Base-by-base conservation (phyloP, 1,140 invertebrate genomes). In the Palaemon carinicauda region DNA sequence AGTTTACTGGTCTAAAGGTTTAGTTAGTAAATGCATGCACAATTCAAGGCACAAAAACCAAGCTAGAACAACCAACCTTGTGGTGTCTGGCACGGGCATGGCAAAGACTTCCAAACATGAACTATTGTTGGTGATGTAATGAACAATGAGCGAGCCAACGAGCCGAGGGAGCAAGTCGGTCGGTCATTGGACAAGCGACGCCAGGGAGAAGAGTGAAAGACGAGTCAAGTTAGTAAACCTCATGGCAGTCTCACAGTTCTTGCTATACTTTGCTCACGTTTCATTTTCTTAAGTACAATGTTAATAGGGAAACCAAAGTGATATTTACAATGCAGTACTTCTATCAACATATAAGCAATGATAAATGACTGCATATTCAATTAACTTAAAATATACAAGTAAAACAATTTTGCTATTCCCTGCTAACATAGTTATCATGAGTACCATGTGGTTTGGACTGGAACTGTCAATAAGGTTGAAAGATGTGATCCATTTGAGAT, bases 71-170 rank as follows among this genome's bases (percentile, higher is more conserved):
- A 93, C 93, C 93, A 93, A 95, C 94, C 94, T 95, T 95, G 95
- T 91, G 53, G 51, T 74, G 77, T 81, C 60, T 81, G 79, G 83
- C 94, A 95, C 82, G 95, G 94, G 92, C 95, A 95, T 85, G 94
- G 94, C 90, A 95, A 94, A 91, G 94, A 93, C 92, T 95, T 95
- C 94, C 95, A 95, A 87, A 95, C 93, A 90, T 94, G 94, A 93
- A 94, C 95, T 95, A 95, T 93, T 75, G 94, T 80, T 80, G 77
- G 27, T 80, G 77, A 80, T 31, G 53, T 19, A 80, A 80, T 60
- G 77, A 80, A 54, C 77, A 31, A 80, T 52, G 60, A 80, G 93
- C 91, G 89, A 91, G 90, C 91, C 91, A 91, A 92, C 80, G 73
- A 65, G 33, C 80, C 56, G n/a, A 69, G 31, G 31, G 60, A 81